Evolutionary conservation across 2,888 invertebrate genomes (phyloP).

Genomic region (Philonicus albiceps): DNA sequence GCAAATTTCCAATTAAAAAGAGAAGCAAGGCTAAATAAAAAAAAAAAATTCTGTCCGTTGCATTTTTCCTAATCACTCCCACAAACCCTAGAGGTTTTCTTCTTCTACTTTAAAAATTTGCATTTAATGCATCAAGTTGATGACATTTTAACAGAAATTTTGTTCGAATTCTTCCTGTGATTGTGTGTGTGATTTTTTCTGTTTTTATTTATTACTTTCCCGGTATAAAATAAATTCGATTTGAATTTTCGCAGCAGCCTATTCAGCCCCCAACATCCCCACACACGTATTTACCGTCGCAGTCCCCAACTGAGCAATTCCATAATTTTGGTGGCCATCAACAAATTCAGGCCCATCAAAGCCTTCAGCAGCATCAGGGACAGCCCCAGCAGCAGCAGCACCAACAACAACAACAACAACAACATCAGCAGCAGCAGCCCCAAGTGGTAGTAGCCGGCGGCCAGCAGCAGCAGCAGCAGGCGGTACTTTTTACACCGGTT

Average conservation of each 20-base stretch:
- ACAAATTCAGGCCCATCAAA: background rate
- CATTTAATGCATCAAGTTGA: too few relatives aligned
- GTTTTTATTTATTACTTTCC: too few relatives aligned
- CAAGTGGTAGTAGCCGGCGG: background rate
- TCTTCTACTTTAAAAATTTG: too few relatives aligned
- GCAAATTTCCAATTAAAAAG: too few relatives aligned
- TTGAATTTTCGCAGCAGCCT: slow-evolving; percentile 44
- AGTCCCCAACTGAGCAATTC: slow-evolving; percentile 43
- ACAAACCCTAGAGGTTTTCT: too few relatives aligned
- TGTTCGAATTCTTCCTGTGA: too few relatives aligned
- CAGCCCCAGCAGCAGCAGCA: background rate
- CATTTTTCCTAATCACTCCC: too few relatives aligned
- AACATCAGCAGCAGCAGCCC: background rate
- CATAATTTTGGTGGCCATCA: background rate
- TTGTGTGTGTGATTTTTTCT: too few relatives aligned
- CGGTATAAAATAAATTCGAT: too few relatives aligned
- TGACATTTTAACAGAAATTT: too few relatives aligned
- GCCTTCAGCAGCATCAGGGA: background rate
- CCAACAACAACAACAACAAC: background rate
- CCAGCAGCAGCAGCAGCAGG: background rate
- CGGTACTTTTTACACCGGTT: slow-evolving; percentile 6
- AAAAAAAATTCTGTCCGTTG: too few relatives aligned
- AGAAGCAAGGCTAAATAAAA: too few relatives aligned
- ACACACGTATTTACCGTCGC: slow-evolving; percentile 38
- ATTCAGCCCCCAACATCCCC: slow-evolving; percentile 42